Conservation (phyloP, 2,113 vertebrate genomes). For the Nyctereutes procyonoides region DNA sequence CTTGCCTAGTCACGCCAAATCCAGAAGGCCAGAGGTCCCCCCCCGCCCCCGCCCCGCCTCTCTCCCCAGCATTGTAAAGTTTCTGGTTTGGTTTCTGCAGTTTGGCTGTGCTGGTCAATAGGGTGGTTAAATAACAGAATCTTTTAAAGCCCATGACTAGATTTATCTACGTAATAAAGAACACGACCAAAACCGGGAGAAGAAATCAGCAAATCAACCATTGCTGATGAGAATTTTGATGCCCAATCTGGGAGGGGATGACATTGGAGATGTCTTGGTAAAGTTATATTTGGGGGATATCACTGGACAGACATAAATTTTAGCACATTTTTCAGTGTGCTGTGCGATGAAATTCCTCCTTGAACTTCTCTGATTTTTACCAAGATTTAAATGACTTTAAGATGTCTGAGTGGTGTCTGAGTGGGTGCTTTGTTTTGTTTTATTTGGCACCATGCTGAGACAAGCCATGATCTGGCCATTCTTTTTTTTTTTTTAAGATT, state of each 20-base stretch:
- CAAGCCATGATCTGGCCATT: background rate
- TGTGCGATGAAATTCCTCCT: background rate
- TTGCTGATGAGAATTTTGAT: background rate
- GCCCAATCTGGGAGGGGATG: background rate
- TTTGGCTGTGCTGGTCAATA: no score
- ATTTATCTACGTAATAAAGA: background rate
- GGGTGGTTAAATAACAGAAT: background rate
- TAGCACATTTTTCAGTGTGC: background rate
- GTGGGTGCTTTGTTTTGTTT: background rate
- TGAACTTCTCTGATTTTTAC: background rate
- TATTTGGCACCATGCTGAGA: background rate
- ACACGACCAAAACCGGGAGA: background rate
- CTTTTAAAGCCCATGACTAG: background rate
- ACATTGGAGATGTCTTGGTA: background rate
- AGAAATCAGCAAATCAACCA: background rate
- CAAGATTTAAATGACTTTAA: background rate
- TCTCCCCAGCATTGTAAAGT: background rate
- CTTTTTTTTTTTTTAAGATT: background rate
- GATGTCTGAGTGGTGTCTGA: background rate
- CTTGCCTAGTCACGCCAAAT: rapidly evolving
- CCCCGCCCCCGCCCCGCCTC: rapidly evolving
- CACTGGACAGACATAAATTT: background rate
- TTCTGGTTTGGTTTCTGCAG: background rate
- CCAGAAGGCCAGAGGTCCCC: background rate
- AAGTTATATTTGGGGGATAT: no score